These are phyloP conservation scores for Meriones unguiculatus DNA, from an alignment of 2,113 vertebrate species.

Conservation along the genomic window DNA sequence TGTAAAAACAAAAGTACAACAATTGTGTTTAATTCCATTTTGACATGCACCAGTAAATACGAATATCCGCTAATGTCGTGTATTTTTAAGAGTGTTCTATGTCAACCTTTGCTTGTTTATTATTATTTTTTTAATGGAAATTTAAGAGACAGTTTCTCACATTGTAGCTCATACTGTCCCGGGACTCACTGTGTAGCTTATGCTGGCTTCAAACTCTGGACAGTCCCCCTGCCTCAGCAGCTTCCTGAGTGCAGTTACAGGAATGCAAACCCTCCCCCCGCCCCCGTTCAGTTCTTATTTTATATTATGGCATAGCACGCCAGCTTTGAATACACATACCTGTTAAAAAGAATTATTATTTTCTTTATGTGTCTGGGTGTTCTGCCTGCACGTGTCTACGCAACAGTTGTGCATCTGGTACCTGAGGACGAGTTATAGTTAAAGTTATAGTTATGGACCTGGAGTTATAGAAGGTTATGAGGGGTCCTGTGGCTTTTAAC, in stretches of 20 bases:
- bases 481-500: background rate
- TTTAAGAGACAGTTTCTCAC: background rate
- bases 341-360: background rate
- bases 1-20: background rate
- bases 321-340: background rate
- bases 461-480: background rate
- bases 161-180: background rate
- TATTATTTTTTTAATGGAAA: background rate
- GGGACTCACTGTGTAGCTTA: background rate
- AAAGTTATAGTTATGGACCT: background rate
- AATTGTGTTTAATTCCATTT: conserved; percentile 28
- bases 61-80: background rate
- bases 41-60: background rate
- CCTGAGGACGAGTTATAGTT: no score
- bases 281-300: background rate
- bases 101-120: background rate
- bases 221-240: background rate
- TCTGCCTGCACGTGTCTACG: background rate
- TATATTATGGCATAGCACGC: background rate
- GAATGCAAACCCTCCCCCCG: no score
- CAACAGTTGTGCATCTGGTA: background rate
- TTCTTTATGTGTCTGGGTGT: background rate
- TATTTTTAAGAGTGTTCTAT: conserved; percentile 3
- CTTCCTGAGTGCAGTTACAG: background rate
- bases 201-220: background rate